A percentile compares a stretch with the other conserved stretches of the same genome.
Evolutionary conservation across 2,113 vertebrate genomes (phyloP).

Genomic region (Entomyzon cyanotis): DNA sequence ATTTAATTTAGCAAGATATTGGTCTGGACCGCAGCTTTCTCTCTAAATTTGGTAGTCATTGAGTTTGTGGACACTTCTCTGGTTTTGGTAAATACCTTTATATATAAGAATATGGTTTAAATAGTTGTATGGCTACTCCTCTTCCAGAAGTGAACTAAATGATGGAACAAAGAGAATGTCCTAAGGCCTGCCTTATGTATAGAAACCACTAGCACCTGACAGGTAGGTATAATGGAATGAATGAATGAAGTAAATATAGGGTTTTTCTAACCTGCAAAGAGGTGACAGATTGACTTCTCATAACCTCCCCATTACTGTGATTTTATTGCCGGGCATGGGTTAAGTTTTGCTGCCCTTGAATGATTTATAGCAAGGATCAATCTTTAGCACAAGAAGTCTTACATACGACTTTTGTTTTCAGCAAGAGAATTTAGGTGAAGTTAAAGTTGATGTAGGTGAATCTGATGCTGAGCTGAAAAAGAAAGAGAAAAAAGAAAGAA

Average conservation of each 20-base stretch:
- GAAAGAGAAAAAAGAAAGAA: background rate
- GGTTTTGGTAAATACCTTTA: background rate
- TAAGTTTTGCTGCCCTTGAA: background rate
- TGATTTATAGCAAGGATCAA: background rate
- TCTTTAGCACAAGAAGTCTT: background rate
- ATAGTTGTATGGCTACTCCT: background rate
- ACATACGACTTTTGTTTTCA: background rate
- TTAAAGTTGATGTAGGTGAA: background rate
- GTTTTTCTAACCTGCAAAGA: background rate
- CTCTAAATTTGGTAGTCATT: background rate
- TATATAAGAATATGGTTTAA: background rate
- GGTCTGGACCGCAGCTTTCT: background rate
- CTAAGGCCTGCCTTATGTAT: background rate
- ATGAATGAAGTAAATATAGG: background rate
- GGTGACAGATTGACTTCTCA: background rate
- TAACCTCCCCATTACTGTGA: fast-evolving
- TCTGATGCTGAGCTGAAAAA: background rate
- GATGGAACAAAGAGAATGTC: background rate
- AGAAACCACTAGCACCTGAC: background rate
- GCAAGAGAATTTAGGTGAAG: background rate
- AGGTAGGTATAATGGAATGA: background rate
- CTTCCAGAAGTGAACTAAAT: background rate
- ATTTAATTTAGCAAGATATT: background rate
- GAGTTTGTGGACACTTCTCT: background rate
- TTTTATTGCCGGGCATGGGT: background rate